A percentile compares a stretch with the other conserved stretches of the same genome.
Conservation (phyloP, 2,113 vertebrate species). For the Crotalus horridus region DNA sequence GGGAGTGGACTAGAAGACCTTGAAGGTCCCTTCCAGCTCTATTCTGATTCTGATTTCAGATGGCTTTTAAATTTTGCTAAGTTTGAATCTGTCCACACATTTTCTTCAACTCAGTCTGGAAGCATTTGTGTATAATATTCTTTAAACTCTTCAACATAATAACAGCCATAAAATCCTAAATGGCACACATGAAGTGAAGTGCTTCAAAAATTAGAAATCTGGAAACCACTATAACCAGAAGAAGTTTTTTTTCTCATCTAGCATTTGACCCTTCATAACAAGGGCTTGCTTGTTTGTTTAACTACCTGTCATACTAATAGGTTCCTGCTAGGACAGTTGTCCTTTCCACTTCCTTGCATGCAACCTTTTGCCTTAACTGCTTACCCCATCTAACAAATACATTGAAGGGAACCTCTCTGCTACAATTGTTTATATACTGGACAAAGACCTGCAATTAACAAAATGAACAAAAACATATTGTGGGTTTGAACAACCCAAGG, state of each 20-base stretch:
- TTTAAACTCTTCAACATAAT: not conserved
- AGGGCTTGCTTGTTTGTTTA: not conserved
- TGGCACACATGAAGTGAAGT: not conserved
- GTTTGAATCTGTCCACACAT: not conserved
- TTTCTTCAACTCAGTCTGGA: not conserved
- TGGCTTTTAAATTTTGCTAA: not conserved
- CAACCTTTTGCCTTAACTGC: not conserved
- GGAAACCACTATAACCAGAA: not conserved
- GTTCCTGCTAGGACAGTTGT: not conserved
- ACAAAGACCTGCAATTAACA: not conserved
- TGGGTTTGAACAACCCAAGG: not conserved
- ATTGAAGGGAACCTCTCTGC: not conserved
- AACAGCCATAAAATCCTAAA: not conserved
- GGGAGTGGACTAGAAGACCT: too few relatives aligned
- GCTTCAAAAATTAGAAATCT: not conserved
- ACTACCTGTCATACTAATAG: not conserved
- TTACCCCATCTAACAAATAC: not conserved
- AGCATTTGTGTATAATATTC: not conserved
- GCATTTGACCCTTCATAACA: not conserved
- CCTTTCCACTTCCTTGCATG: not conserved
- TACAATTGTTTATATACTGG: not conserved
- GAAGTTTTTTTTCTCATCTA: not conserved
- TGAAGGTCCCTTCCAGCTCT: too few relatives aligned
- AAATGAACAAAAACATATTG: not conserved
- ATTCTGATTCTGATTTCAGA: too few relatives aligned